Base-by-base conservation (phyloP, 2,888 invertebrate species). In the Argynnis bischoffii region DNA sequence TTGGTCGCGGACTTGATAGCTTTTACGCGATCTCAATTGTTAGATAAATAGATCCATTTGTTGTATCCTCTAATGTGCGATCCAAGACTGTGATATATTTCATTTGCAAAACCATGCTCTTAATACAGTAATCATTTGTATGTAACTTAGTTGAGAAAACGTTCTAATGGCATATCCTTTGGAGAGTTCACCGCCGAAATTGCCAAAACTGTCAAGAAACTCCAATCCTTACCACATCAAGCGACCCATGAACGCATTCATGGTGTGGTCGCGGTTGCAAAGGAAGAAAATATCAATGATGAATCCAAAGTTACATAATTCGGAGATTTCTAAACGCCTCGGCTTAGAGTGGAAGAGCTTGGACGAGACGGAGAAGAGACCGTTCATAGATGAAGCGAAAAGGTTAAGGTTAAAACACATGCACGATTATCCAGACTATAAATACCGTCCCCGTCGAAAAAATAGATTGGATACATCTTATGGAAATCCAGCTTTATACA, bases 181-280 rank as follows among this genome's bases (percentile, higher is more conserved):
- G 67, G 86, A 88, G 56, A 59, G 72, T n/a, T 76, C 80, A 16
- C 70, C 78, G 18, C 64, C 79, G n/a, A 88, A 88, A 75, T 80
- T 78, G 18, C 79, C 81, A 26, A 90, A 90, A 73, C 66, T 87
- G 57, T 78, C 90, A 54, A 95, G 96, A 73, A 95, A 97, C 16
- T 78, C 87, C 0, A 91, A 90, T 59, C 90, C 91, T 0, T 92
- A 89, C 68, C 98, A 98, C 86, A 98, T 99, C 78, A 99, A 99
- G 85, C 93, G 99, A 75, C 99, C 99, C 15, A 99, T 99, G 99
- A 99, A 99, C 88, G 99, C 99, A 0, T 99, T 99, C 91, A 99
- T 99, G 99, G 99, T 99, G 15, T 99, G 99, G 98, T 98, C 98
- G 13, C 92, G 98, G 66, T 92, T 98, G 55, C 98, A 98, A 80